Percentiles rank a stretch among this genome's conserved stretches.
phyloP scores from a whole-genome alignment of 2,113 vertebrate species.

The Xiphophorus maculatus region DNA sequence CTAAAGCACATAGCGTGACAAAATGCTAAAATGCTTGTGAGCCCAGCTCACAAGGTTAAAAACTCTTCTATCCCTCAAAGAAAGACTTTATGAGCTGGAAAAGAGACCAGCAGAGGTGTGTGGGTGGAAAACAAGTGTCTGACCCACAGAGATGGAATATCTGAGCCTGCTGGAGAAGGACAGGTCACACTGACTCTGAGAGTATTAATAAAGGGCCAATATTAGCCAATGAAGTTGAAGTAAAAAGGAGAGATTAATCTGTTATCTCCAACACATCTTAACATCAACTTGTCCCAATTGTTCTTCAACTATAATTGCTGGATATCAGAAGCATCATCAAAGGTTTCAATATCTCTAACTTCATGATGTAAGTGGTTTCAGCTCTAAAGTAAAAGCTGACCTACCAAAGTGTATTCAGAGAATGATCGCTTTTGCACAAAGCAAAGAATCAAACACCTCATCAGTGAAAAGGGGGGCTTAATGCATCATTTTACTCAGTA shows the following conservation, averaged over 20 bases:
- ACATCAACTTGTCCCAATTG: conserved; percentile 47
- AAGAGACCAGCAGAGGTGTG: conserved; percentile 25
- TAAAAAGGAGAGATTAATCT: conserved; percentile 16
- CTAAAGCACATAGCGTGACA: no score
- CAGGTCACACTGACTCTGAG: conserved; percentile 13
- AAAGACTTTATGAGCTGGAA: conserved; percentile 55
- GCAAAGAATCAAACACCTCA: not conserved
- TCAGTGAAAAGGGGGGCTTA: not conserved
- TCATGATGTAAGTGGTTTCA: not conserved
- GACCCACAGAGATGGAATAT: conserved; percentile 6
- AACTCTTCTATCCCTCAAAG: conserved; percentile 24
- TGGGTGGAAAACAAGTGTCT: conserved; percentile 35
- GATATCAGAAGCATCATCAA: conserved; percentile 31
- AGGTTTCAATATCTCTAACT: conserved; percentile 1
- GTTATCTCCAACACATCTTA: no score
- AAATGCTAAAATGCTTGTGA: no score
- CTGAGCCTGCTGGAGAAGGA: conserved; percentile 12
- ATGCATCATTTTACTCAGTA: not conserved
- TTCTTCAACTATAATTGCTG: conserved; percentile 32
- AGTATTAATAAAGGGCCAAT: not conserved
- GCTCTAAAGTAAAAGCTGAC: not conserved
- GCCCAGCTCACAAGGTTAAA: conserved; percentile 40
- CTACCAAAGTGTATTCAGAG: not conserved
- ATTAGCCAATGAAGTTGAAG: conserved; percentile 13
- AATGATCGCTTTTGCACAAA: not conserved